Evolutionary conservation across 92 coral and sea anemone genomes (phyloP).

Genomic region (Pocillopora grandis): DNA sequence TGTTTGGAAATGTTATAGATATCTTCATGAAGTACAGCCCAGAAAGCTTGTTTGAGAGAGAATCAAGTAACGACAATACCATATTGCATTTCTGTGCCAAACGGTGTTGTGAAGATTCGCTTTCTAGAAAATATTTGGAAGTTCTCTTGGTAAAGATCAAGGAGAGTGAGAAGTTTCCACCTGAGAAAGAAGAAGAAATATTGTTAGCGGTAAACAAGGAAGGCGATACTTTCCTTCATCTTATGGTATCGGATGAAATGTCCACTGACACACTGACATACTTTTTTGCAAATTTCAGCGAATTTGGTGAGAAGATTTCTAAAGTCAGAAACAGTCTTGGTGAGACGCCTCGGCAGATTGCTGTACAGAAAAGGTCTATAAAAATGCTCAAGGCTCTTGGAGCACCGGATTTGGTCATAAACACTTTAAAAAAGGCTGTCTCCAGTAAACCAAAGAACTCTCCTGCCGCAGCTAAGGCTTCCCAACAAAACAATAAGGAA

Average conservation of each 20-base stretch:
- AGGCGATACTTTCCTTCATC: slow-evolving; percentile 38
- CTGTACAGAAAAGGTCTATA: slow-evolving; percentile 35
- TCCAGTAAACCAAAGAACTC: not conserved
- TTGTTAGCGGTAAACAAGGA: slow-evolving; percentile 24
- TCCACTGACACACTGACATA: slow-evolving; percentile 1
- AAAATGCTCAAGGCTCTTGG: slow-evolving; percentile 27
- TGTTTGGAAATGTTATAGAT: slow-evolving; percentile 25
- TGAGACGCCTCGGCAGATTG: slow-evolving; percentile 41
- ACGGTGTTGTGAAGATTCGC: not conserved
- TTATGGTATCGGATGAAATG: slow-evolving; percentile 21
- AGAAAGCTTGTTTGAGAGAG: slow-evolving; percentile 19
- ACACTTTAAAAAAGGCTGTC: slow-evolving; percentile 24
- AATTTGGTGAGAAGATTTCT: slow-evolving; percentile 18
- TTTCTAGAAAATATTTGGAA: slow-evolving; percentile 13
- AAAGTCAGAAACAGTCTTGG: slow-evolving; percentile 30
- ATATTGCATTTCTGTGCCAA: slow-evolving; percentile 36
- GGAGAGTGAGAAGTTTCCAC: not conserved
- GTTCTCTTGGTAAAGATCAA: slow-evolving; percentile 19
- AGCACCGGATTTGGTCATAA: slow-evolving; percentile 35
- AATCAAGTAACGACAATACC: slow-evolving; percentile 16
- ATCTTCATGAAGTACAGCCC: slow-evolving; percentile 19
- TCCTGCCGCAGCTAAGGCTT: not conserved
- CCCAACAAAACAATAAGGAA: not conserved
- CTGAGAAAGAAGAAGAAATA: slow-evolving; percentile 7
- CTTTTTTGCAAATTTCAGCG: slow-evolving; percentile 1